A percentile compares a stretch with the other conserved stretches of the same genome.
These are phyloP conservation scores for Balanococcus diminutus DNA, from an alignment of 2,888 invertebrate genomes.

Conservation along the genomic window DNA sequence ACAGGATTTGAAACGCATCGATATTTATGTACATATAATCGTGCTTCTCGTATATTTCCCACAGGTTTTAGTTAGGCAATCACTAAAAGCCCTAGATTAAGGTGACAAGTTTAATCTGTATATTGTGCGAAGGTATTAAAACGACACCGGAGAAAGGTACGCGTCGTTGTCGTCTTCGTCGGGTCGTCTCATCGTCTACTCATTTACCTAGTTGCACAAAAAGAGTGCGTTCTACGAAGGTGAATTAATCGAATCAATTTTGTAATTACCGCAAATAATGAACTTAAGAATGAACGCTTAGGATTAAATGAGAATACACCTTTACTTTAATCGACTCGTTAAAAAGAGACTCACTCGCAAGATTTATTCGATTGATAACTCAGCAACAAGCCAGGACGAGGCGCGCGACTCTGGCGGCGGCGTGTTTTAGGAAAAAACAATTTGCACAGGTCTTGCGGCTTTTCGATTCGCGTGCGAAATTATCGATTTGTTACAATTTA, in stretches of 20 bases:
- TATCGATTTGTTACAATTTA: conserved; percentile 13
- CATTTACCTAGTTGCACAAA: neutral
- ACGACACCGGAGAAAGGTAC: neutral
- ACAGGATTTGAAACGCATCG: neutral
- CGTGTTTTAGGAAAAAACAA: neutral
- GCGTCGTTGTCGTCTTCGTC: neutral
- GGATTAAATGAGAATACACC: neutral
- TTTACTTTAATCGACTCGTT: neutral
- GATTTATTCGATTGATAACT: neutral
- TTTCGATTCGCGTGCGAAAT: conserved; percentile 3
- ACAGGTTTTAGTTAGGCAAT: neutral
- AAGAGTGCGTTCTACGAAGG: neutral
- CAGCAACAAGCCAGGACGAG: neutral
- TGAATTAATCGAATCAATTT: conserved; percentile 22
- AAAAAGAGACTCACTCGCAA: neutral
- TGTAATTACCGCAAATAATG: conserved; percentile 21
- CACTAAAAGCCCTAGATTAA: neutral
- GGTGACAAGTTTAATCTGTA: conserved; percentile 25
- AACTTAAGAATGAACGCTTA: conserved; percentile 1
- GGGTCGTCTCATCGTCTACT: neutral
- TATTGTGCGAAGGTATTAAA: neutral
- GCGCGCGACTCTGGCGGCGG: neutral
- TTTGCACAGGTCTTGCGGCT: conserved; percentile 5
- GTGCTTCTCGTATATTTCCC: neutral
- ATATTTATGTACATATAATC: neutral